Conservation (phyloP, 2,888 invertebrate species). For the Poecilus cupreus region DNA sequence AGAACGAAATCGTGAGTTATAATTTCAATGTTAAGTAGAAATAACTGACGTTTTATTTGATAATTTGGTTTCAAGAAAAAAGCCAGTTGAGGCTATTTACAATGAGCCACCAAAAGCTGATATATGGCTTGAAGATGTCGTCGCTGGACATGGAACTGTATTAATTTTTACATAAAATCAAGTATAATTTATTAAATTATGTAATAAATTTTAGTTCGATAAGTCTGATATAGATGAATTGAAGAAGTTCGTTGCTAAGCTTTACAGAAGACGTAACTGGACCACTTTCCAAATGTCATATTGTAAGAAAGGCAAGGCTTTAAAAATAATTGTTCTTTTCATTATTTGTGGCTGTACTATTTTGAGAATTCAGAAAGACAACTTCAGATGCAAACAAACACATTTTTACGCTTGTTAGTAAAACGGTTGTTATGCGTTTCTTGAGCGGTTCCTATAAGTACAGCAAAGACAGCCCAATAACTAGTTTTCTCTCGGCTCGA, state of each 20-base stretch:
- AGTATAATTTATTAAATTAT: background rate
- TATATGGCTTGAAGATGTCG: conserved; percentile 31
- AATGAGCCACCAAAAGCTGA: conserved; percentile 29
- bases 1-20: conserved; percentile 59
- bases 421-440: too few species aligned
- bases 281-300: conserved; percentile 60
- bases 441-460: too few species aligned
- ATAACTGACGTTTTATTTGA: background rate
- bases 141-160: background rate
- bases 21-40: background rate
- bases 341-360: too few species aligned
- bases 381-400: too few species aligned
- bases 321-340: background rate
- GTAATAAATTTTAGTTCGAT: conserved; percentile 12
- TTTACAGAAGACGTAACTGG: conserved; percentile 60
- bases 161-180: background rate
- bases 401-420: too few species aligned
- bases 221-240: conserved; percentile 11
- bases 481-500: too few species aligned
- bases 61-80: conserved; percentile 24
- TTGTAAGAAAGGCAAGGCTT: conserved; percentile 41
- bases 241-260: conserved; percentile 46
- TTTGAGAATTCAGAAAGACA: too few species aligned
- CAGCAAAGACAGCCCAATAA: too few species aligned
- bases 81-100: conserved; percentile 39